phyloP scores from a whole-genome alignment of 2,797 vertebrate species.

The Phrynocephalus vlangalii region DNA sequence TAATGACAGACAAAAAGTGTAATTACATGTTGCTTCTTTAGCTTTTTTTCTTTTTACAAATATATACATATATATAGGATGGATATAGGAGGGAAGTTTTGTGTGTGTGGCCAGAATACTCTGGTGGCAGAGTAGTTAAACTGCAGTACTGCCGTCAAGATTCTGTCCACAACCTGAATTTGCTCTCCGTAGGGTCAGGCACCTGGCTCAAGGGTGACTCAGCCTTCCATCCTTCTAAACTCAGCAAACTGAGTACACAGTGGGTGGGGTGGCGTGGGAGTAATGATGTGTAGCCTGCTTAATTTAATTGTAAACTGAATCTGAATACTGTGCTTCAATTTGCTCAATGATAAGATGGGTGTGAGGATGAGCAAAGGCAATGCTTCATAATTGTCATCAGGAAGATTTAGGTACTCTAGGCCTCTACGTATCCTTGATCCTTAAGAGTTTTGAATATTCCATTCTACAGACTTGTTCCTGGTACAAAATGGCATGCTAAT shows the following conservation, averaged over 20 bases:
- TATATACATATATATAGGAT: conserved; percentile 54
- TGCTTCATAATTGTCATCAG: fast-evolving
- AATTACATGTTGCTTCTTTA: conserved; percentile 65
- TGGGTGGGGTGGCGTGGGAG: too few species aligned
- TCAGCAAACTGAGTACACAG: too few species aligned
- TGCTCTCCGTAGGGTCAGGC: too few species aligned
- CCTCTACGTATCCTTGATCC: not conserved
- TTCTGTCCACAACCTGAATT: too few species aligned
- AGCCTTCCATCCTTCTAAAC: too few species aligned
- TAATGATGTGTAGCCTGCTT: too few species aligned
- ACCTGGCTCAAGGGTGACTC: too few species aligned
- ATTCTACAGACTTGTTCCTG: not conserved
- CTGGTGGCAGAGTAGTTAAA: too few species aligned
- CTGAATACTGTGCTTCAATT: not conserved
- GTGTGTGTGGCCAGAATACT: too few species aligned
- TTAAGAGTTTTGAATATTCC: not conserved
- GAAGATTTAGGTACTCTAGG: not conserved
- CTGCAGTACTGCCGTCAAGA: too few species aligned
- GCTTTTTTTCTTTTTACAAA: conserved; percentile 61
- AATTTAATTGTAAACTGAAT: too few species aligned
- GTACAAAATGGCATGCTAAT: not conserved
- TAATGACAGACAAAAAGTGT: conserved; percentile 63
- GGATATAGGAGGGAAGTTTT: not conserved
- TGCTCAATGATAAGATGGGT: too few species aligned
- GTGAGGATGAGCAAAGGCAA: not conserved